These are phyloP conservation scores for Peromyscus maniculatus DNA, from an alignment of 2,113 vertebrate species.

Conservation along the genomic window DNA sequence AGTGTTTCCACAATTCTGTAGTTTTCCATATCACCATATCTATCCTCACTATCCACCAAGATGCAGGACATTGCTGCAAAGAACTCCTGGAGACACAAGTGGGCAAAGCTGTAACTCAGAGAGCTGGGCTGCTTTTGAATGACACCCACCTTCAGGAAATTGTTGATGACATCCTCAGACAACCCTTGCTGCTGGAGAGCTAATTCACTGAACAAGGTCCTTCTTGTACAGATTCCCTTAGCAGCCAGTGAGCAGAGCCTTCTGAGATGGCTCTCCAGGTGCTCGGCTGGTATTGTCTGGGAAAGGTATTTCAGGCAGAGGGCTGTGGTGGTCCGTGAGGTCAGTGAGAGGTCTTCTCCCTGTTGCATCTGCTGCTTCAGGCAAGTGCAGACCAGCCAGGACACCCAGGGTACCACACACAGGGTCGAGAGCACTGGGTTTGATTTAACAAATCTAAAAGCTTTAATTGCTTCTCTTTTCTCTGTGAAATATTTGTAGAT, in stretches of 20 bases:
- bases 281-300: neutral
- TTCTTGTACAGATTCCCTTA: neutral
- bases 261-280: neutral
- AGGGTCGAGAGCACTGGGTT: no score
- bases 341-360: neutral
- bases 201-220: slow-evolving; percentile 12
- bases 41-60: neutral
- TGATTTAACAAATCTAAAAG: no score
- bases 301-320: slow-evolving; percentile 69
- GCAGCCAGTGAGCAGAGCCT: slow-evolving; percentile 34
- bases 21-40: neutral
- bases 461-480: neutral
- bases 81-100: slow-evolving; percentile 81
- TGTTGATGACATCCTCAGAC: neutral
- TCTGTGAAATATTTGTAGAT: no score
- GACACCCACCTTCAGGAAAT: slow-evolving; percentile 45
- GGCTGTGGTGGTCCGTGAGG: neutral
- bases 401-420: slow-evolving; percentile 61
- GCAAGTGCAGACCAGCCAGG: slow-evolving; percentile 72
- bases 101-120: slow-evolving; percentile 70
- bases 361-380: slow-evolving; percentile 45
- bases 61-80: slow-evolving; percentile 69
- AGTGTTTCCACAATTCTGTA: neutral
- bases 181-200: slow-evolving; percentile 23
- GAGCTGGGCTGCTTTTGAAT: slow-evolving; percentile 15